Evolutionary conservation across 2,888 invertebrate genomes (phyloP).

Genomic region (Lottia scabra): DNA sequence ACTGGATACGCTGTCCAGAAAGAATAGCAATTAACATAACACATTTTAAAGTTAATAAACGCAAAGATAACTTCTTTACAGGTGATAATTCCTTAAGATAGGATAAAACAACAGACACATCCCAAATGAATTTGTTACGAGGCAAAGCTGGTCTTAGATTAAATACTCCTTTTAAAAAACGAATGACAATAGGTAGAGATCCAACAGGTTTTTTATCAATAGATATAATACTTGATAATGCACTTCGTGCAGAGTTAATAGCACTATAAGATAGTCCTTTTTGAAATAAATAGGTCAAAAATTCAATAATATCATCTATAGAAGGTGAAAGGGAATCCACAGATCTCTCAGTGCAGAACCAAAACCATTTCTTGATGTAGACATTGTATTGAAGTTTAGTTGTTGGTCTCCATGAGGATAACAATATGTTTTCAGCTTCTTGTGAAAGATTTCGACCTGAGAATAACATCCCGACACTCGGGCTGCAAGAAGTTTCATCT

Average conservation of each 20-base stretch:
- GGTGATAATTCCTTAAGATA: not conserved
- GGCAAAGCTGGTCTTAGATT: conserved; percentile 14
- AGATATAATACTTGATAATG: not conserved
- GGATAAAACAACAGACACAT: conserved; percentile 11
- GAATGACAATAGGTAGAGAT: conserved; percentile 13
- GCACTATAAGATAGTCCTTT: not conserved
- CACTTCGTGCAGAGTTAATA: not conserved
- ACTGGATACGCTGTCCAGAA: conserved; percentile 19
- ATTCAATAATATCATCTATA: not conserved
- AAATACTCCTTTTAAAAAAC: conserved; percentile 26
- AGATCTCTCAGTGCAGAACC: not conserved
- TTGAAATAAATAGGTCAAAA: not conserved
- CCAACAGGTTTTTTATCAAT: not conserved
- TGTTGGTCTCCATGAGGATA: not conserved
- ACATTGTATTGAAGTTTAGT: not conserved
- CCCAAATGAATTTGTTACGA: conserved; percentile 5
- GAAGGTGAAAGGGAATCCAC: not conserved
- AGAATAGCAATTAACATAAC: conserved; percentile 14
- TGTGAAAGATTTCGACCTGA: not conserved
- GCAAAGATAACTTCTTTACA: not conserved
- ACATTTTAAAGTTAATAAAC: not conserved
- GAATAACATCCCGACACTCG: not conserved
- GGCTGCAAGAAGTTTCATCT: not conserved
- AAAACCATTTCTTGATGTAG: not conserved
- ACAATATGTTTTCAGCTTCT: not conserved